Base-by-base conservation (phyloP, 2,113 vertebrate species). In the Accipiter virgatus region DNA sequence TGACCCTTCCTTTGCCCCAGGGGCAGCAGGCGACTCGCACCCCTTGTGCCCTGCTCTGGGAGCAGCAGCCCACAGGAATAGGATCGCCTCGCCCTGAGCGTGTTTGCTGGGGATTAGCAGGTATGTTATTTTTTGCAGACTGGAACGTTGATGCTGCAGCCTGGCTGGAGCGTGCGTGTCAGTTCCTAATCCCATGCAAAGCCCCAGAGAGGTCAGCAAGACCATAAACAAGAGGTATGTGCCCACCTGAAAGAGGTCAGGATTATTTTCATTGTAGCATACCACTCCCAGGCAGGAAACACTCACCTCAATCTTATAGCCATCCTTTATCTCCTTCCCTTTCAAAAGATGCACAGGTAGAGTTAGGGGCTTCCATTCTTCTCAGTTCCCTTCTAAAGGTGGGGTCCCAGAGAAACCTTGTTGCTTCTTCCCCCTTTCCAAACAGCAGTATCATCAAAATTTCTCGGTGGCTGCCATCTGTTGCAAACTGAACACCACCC, bases 81-180 rank as follows among this genome's bases (percentile, higher is more conserved):
- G 80, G 92, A 84, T 96, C 13, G 1, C 52, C 52, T 96, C 8
- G 1, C 56, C 56, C 53, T 3, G 13, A 55, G 47, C 14, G 13
- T 23, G 52, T 59, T 89, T 71, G 32, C 80, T 58, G 72, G 55
- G 72, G 55, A 93, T 97, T 92, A 95, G 85, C 74, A 80, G 63
- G 67, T 53, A 29, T 65, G 85, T 74, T 96, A 88, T 90, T 93
- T 95, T 95, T 86, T 94, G 92, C 71, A 62, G 55, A 55, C 90
- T 81, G 63, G 75, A 62, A 45, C 74, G 59, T 72, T 81, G 95
- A 86, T 1, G 0, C 66, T 82, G 81, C 40, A 90, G 67, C 43
- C 48, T 77, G 90, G 62, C 75, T 66, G 55, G 53, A 88, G 67
- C 29, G 58, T 42, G 16, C 0, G 1, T 40, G 66, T 75, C n/a